Evolutionary conservation across 2,113 vertebrate species (phyloP).

Genomic region (Burhinus oedicnemus): DNA sequence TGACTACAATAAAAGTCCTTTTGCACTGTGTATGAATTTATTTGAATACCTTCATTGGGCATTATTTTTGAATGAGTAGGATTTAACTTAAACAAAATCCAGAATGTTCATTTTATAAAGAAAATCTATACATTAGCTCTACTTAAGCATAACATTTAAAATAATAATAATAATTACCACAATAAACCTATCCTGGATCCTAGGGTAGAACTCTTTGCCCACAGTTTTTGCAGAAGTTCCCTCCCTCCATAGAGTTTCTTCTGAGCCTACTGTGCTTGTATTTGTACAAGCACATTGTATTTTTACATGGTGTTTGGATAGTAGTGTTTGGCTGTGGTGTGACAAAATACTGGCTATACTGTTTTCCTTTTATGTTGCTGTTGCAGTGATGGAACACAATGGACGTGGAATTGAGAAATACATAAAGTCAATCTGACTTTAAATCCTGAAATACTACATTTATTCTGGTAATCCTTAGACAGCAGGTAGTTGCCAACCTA

Average conservation of each 20-base stretch:
- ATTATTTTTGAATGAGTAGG: background rate
- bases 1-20: background rate
- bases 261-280: background rate
- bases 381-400: background rate
- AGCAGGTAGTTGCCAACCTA: background rate
- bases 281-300: background rate
- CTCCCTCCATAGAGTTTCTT: background rate
- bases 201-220: background rate
- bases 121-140: background rate
- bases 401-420: background rate
- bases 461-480: background rate
- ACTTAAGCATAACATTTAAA: background rate
- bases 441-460: background rate
- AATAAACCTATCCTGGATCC: background rate
- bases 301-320: background rate
- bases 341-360: background rate
- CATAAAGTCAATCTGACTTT: background rate
- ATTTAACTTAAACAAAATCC: background rate
- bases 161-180: background rate
- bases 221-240: background rate
- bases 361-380: background rate
- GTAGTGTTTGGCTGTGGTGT: background rate
- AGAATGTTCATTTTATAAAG: background rate
- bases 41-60: fast-evolving
- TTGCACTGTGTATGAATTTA: background rate